Base-by-base conservation (phyloP, 2,113 vertebrate species). In the Spermophilus dauricus region DNA sequence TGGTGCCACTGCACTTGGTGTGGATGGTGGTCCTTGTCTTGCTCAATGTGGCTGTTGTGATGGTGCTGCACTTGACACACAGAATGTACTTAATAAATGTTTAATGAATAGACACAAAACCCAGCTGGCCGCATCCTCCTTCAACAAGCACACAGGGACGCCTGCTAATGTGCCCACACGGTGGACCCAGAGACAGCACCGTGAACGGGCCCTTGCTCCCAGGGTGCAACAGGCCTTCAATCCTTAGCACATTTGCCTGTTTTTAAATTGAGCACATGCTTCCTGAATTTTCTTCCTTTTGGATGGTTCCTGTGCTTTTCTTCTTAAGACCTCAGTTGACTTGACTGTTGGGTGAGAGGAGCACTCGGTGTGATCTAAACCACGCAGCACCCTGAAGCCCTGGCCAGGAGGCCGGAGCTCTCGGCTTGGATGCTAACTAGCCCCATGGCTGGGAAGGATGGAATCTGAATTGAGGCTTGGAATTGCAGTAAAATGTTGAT, bases 301-400 rank as follows among this genome's bases (percentile, higher is more conserved):
- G 7, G 28, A 14, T 0, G 12, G 30, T 16, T 88, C 39, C 6
- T 8, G 1, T 8, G 18, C 14, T 28, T 56, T 51, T 87, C 32
- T 58, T 67, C 56, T 80, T 1, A 20, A 2, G 1, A 7, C 75
- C 34, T 34, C 18, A 1, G 32, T 34, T 45, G 1, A 18, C 73
- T 34, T n/a, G 22, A 28, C 30, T 26, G 16, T 24, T 9, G n/a
- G 32, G 34, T 32, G 10, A 65, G 45, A 75, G 67, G 63, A 39
- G 7, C 0, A 0, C 16, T 2, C 8, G 78, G 1, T 17, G 8
- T 48, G 39, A 18, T 2, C 18, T 4, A 65, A 73, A 5, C 20
- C 1, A 5, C 2, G 4, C 26, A 13, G 69, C 0, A 0, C 14
- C 45, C 18, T 37, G 61, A 32, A 39, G 53, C 18, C 48, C 56